Base-by-base conservation (phyloP, 1,140 invertebrate genomes). In the Tetranychus cinnabarinus region DNA sequence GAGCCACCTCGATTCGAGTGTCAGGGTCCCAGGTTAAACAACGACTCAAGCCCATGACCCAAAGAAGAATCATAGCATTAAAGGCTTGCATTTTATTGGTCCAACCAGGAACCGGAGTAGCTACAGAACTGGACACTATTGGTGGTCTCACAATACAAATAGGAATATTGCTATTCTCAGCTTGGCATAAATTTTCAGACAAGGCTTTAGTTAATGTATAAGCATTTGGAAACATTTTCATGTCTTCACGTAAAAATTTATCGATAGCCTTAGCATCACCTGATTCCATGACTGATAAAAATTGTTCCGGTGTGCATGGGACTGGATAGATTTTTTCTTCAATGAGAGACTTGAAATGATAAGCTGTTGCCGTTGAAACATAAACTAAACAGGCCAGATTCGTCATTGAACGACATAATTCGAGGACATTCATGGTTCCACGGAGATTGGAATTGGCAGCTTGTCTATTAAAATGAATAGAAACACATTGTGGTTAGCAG, bases 1-100 rank as follows among this genome's bases (percentile, higher is more conserved):
- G 50, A n/a, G 50, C 50, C n/a, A 33, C n/a, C 23, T 52, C n/a
- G n/a, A 52, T 52, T 23, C n/a, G 50, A 1, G 50, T 52, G 6
- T 52, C 15, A 3, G 50, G 50, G 23, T 52, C 50, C 50, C 50
- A 52, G n/a, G n/a, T 52, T 33, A 52, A 8, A 33, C 50, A 52
- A 10, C 86, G 75, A 39, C 81, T 70, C 55, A 76, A 77, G 10
- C 90, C 90, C 77, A 82, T 86, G 45, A 86, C 81, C 15, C 86
- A 88, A 34, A 88, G 91, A 79, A 93, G 86, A 4, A 95, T 78
- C 67, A 97, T 85, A 31, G 92, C 91, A 75, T 89, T 88, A 0
- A 91, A 89, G n/a, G 92, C 92, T 72, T 96, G 96, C 73, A 90
- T 88, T 46, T 90, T 93, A 65, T 85, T 84, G 5, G 90, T 92